Conservation (phyloP, 2,888 invertebrate genomes). For the Dugesia japonica region DNA sequence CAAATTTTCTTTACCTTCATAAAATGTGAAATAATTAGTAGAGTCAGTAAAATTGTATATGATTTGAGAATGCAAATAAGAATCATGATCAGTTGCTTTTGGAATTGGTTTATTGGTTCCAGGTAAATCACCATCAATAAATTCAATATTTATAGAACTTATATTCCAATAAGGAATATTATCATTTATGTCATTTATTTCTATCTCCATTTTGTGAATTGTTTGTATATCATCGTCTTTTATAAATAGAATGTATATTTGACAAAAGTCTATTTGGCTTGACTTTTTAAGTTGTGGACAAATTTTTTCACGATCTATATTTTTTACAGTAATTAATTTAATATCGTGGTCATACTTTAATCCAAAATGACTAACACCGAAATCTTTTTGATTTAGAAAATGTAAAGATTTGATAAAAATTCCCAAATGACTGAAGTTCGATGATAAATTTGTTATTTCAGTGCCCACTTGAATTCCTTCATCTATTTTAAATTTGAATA, state of each 20-base stretch:
- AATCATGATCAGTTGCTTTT: background rate
- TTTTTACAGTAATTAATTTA: background rate
- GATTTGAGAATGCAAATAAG: background rate
- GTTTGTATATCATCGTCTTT: background rate
- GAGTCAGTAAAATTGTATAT: background rate
- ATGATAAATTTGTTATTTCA: background rate
- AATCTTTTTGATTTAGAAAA: background rate
- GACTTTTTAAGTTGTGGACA: background rate
- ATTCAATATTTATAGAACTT: background rate
- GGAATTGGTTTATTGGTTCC: background rate
- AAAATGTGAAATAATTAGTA: background rate
- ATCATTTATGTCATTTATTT: background rate
- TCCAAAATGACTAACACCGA: background rate
- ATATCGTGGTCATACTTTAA: background rate
- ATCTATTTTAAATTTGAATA: background rate
- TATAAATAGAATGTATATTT: background rate
- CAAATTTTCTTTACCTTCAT: background rate
- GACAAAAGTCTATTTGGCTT: background rate
- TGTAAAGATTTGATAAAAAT: background rate
- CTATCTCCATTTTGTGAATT: background rate
- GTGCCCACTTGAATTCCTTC: background rate
- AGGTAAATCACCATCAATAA: background rate
- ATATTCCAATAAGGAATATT: conserved; percentile 10
- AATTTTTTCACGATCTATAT: background rate
- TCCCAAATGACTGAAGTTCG: background rate